Conservation (phyloP, 2,797 vertebrate genomes). For the Cygnus olor region DNA sequence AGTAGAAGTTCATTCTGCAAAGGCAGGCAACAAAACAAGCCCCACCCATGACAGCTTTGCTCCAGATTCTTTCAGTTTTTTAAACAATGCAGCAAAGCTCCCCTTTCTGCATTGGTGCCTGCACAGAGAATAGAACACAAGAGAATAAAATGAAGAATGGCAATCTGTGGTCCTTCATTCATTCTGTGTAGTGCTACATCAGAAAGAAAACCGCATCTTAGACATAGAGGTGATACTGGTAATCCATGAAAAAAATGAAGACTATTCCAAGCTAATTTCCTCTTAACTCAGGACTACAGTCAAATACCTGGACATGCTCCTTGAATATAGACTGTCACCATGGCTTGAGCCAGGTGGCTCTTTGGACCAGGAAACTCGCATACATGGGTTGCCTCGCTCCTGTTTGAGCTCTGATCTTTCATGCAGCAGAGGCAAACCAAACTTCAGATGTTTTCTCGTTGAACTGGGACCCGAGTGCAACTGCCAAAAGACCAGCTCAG, state of each 20-base stretch:
- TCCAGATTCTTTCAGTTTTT: slow-evolving; percentile 26
- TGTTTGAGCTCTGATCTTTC: background rate
- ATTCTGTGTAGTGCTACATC: background rate
- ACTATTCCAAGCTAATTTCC: background rate
- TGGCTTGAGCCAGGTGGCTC: background rate
- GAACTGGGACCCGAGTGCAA: background rate
- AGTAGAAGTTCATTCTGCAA: background rate
- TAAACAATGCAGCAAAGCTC: background rate
- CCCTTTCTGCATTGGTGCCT: background rate
- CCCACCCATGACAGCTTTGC: background rate
- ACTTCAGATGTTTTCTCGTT: background rate
- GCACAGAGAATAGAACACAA: background rate
- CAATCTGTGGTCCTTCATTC: background rate
- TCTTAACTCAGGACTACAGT: background rate
- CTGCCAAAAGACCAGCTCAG: background rate
- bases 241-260: background rate
- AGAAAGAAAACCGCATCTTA: background rate
- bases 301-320: background rate
- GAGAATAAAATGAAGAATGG: background rate
- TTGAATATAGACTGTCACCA: background rate
- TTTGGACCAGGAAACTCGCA: background rate
- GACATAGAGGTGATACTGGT: background rate
- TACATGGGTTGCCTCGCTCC: background rate
- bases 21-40: slow-evolving; percentile 4
- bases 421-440: rapidly evolving